phyloP scores from a whole-genome alignment of 2,113 vertebrate species.

The Hypomesus transpacificus region DNA sequence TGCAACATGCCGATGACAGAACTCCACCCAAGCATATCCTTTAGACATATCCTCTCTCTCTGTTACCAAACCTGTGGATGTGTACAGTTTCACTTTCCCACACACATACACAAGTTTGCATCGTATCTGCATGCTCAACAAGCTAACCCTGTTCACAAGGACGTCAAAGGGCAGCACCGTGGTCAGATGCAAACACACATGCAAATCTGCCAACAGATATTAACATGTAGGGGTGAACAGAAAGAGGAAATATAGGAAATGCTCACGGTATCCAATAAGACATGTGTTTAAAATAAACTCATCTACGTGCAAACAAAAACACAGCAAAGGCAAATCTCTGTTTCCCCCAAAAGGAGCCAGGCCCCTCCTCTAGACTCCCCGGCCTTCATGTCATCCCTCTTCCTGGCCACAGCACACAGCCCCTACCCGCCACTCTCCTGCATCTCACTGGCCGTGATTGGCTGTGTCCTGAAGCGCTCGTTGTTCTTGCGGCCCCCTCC shows the following conservation, averaged over 20 bases:
- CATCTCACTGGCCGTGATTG: slow-evolving; percentile 73
- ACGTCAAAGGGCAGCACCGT: neutral
- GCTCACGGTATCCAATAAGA: neutral
- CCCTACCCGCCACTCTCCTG: slow-evolving; percentile 69
- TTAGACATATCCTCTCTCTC: neutral
- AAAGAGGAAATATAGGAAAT: no score
- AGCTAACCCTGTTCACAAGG: slow-evolving; percentile 12
- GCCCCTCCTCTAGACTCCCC: neutral
- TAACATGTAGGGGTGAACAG: no score
- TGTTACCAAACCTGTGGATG: slow-evolving; percentile 4
- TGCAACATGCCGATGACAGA: slow-evolving; percentile 3
- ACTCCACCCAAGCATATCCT: neutral
- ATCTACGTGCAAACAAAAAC: neutral
- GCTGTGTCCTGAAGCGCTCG: slow-evolving; percentile 77
- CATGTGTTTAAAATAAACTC: neutral
- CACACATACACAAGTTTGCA: slow-evolving; percentile 12
- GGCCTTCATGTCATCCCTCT: neutral
- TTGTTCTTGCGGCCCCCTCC: slow-evolving; percentile 59
- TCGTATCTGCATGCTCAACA: slow-evolving; percentile 45
- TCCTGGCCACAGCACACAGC: slow-evolving; percentile 17
- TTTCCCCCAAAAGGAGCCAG: neutral
- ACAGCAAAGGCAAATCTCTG: neutral
- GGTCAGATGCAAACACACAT: slow-evolving; percentile 36
- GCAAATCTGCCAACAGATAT: slow-evolving; percentile 30
- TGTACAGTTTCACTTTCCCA: slow-evolving; percentile 1